These are phyloP conservation scores for Prietella phreatophila DNA, from an alignment of 2,113 vertebrate species.

Conservation along the genomic window DNA sequence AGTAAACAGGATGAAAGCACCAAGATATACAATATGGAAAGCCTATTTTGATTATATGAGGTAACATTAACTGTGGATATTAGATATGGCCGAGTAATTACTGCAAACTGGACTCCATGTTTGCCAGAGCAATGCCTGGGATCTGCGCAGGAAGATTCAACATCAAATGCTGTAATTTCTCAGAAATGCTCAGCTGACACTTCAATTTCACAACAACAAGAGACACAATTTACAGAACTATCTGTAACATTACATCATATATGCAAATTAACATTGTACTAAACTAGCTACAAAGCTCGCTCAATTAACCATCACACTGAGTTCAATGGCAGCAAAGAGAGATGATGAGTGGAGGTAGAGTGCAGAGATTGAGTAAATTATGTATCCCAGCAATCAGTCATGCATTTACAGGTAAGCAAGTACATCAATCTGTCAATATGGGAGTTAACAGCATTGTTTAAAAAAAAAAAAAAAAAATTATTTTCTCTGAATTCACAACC, in stretches of 20 bases:
- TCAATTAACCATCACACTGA: background rate
- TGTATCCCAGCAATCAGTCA: background rate
- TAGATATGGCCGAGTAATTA: too few species aligned
- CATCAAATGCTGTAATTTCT: background rate
- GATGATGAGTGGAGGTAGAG: background rate
- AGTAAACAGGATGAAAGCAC: background rate
- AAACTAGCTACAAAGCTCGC: background rate
- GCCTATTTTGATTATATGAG: background rate
- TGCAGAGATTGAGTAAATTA: background rate
- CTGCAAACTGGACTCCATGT: background rate
- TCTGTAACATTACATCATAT: background rate
- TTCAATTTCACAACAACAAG: background rate
- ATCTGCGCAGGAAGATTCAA: background rate
- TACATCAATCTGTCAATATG: background rate
- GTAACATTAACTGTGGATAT: constrained; percentile 1
- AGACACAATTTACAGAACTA: background rate
- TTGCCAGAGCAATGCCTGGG: background rate
- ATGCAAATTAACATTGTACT: background rate
- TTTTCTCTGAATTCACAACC: background rate
- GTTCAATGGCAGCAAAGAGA: background rate
- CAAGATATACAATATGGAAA: constrained; percentile 12
- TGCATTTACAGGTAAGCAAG: background rate
- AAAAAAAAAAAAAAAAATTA: too few species aligned
- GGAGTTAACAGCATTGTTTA: too few species aligned
- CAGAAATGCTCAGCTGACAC: background rate